phyloP scores from a whole-genome alignment of 2,113 vertebrate genomes.

The Rhinichthys klamathensis region DNA sequence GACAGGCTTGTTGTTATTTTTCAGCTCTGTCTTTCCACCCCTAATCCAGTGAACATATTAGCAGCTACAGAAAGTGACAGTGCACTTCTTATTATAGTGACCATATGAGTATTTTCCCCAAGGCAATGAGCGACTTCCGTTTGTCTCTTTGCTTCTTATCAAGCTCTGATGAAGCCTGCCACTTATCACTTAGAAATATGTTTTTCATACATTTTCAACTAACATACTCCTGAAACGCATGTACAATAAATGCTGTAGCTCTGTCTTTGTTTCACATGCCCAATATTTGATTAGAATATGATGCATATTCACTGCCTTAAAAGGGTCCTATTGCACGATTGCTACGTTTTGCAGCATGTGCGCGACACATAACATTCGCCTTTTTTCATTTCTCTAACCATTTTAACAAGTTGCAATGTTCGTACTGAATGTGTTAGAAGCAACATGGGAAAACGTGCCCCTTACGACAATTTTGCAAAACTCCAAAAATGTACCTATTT shows the following conservation, averaged over 20 bases:
- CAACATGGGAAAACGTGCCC: too few relatives aligned
- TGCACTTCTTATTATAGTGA: conserved; percentile 69
- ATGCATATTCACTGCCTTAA: not conserved
- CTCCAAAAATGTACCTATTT: too few relatives aligned
- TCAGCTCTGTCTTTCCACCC: conserved; percentile 44
- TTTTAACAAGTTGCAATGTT: not conserved
- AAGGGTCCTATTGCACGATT: not conserved
- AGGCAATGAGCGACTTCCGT: conserved; percentile 59
- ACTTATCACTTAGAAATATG: conserved; percentile 51
- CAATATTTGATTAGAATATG: not conserved
- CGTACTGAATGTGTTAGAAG: too few relatives aligned
- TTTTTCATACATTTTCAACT: conserved; percentile 49
- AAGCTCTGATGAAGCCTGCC: conserved; percentile 54
- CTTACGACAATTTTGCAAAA: too few relatives aligned
- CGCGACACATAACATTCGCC: not conserved
- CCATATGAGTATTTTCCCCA: conserved; percentile 64
- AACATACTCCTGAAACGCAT: conserved; percentile 38
- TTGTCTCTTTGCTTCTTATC: conserved; percentile 33
- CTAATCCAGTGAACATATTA: conserved; percentile 59
- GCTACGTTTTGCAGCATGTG: not conserved
- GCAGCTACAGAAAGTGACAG: conserved; percentile 68
- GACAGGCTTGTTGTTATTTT: conserved; percentile 64
- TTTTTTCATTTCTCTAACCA: not conserved
- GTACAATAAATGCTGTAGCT: conserved; percentile 4
- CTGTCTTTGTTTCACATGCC: not conserved